Evolutionary conservation across 2,797 vertebrate genomes (phyloP).

Genomic region (Phalloptychus januarius): DNA sequence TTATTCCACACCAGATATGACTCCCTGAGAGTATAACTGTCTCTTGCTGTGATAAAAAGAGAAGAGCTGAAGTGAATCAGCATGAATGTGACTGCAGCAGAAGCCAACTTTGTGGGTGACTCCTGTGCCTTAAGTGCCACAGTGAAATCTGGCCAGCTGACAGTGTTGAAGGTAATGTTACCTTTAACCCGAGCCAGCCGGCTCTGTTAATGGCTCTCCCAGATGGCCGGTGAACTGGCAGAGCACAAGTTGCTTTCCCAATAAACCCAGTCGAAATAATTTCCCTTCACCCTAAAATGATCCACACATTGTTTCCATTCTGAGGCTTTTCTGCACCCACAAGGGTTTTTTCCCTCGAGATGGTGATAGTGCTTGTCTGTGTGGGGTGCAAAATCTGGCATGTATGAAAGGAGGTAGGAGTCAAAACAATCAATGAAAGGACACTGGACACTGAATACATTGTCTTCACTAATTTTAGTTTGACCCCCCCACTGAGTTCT

Average conservation of each 20-base stretch:
- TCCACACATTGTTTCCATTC: conserved; percentile 68
- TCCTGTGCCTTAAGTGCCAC: conserved; percentile 6
- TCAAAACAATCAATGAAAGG: conserved; percentile 55
- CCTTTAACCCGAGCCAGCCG: conserved; percentile 58
- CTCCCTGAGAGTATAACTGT: conserved; percentile 17
- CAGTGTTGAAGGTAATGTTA: conserved; percentile 43
- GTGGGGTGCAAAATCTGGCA: conserved; percentile 53
- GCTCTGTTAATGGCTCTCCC: conserved; percentile 62
- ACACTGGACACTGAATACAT: conserved; percentile 24
- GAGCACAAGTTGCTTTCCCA: conserved; percentile 67
- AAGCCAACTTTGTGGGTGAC: conserved; percentile 16
- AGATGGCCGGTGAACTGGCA: conserved; percentile 48
- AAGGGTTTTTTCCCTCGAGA: conserved; percentile 65
- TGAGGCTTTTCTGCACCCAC: conserved; percentile 61
- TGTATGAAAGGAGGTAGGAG: conserved; percentile 33
- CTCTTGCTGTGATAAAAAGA: conserved; percentile 21
- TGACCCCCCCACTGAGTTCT: conserved; percentile 24
- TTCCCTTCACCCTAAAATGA: conserved; percentile 80
- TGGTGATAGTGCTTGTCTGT: conserved; percentile 44
- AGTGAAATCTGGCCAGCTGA: conserved; percentile 32
- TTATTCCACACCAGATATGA: conserved; percentile 41
- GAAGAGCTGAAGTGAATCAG: conserved; percentile 20
- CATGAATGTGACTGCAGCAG: conserved; percentile 14
- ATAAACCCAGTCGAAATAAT: conserved; percentile 61
- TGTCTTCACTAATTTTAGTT: conserved; percentile 34